Conservation (phyloP, 2,113 vertebrate genomes). For the Dasyurus viverrinus region DNA sequence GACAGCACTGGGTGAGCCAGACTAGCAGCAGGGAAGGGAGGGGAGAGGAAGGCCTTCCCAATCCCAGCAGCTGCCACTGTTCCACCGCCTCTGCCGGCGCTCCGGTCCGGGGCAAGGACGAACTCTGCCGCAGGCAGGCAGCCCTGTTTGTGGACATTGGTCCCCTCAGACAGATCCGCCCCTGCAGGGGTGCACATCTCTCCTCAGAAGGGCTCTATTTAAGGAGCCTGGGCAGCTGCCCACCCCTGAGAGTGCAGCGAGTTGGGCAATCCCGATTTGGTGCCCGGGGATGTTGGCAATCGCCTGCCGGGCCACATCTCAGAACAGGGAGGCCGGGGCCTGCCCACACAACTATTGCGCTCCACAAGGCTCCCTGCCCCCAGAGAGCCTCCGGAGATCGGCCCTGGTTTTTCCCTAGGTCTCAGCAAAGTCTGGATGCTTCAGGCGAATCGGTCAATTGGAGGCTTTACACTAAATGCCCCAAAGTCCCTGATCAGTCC, state of each 20-base stretch:
- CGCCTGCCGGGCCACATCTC: background rate
- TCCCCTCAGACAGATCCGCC: background rate
- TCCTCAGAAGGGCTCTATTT: background rate
- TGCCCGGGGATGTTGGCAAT: background rate
- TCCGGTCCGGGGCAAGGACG: background rate
- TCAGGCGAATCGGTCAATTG: background rate
- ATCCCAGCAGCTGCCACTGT: background rate
- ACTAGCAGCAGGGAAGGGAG: background rate
- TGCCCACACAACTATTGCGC: background rate
- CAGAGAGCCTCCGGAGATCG: fast-evolving
- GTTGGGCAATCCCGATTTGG: background rate
- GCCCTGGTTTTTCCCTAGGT: background rate
- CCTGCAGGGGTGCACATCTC: background rate
- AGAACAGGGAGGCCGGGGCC: background rate
- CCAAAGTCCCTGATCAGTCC: background rate
- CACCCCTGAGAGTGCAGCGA: background rate
- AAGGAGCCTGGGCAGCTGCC: too few relatives aligned
- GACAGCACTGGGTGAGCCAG: background rate
- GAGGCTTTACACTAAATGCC: background rate
- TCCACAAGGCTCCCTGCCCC: background rate
- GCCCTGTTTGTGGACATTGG: too few relatives aligned
- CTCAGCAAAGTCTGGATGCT: too few relatives aligned
- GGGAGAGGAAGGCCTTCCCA: too few relatives aligned
- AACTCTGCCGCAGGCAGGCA: background rate
- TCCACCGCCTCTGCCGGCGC: too few relatives aligned